phyloP scores from a whole-genome alignment of 1,140 invertebrate genomes.

The Thaumatotibia leucotreta region DNA sequence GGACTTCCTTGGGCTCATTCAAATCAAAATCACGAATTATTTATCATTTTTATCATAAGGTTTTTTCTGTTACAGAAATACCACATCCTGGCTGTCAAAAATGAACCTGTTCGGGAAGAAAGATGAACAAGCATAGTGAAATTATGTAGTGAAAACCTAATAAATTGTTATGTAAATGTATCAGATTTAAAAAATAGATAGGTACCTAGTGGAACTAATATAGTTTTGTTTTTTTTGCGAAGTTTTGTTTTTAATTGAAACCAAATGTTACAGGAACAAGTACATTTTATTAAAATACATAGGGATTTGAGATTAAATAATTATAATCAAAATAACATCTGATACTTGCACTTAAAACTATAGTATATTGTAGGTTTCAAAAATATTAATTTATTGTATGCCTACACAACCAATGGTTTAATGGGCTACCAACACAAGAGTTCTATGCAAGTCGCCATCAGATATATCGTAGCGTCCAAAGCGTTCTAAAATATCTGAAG shows the following conservation, averaged over 20 bases:
- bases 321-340: not conserved
- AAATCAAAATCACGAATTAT: too few relatives aligned
- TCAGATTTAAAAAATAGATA: slow-evolving; percentile 10
- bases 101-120: slow-evolving; percentile 85
- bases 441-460: too few relatives aligned
- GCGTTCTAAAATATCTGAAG: too few relatives aligned
- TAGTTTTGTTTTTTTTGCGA: not conserved
- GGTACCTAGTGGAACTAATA: slow-evolving; percentile 3
- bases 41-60: too few relatives aligned
- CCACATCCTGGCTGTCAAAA: slow-evolving; percentile 82
- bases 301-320: not conserved
- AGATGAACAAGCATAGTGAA: slow-evolving; percentile 77
- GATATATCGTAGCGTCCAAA: too few relatives aligned
- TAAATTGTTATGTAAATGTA: slow-evolving; percentile 45
- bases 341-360: not conserved
- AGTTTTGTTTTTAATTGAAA: not conserved
- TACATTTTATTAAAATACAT: not conserved
- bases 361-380: too few relatives aligned
- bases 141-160: slow-evolving; percentile 23
- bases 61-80: slow-evolving; percentile 44
- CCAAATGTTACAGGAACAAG: not conserved
- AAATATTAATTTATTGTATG: too few relatives aligned
- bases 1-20: too few relatives aligned
- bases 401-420: too few relatives aligned
- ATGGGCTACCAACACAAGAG: too few relatives aligned